phyloP scores from a whole-genome alignment of 2,113 vertebrate genomes.

The Sinosuthora webbiana region DNA sequence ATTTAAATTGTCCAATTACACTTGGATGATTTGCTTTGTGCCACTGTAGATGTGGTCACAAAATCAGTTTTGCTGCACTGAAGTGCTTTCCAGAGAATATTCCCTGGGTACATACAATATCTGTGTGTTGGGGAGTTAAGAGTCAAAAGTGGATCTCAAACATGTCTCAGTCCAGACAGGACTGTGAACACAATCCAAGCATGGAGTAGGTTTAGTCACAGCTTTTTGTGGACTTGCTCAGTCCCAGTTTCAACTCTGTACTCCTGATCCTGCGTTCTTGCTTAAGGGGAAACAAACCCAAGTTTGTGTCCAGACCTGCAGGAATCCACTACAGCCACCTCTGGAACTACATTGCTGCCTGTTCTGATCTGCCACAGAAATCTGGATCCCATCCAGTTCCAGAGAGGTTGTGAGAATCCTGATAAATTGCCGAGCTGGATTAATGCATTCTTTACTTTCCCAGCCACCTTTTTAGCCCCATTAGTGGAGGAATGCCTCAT shows the following conservation, averaged over 20 bases:
- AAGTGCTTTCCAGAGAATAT: background rate
- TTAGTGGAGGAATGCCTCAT: background rate
- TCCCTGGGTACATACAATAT: too few relatives aligned
- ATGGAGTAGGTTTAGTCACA: background rate
- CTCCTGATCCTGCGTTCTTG: background rate
- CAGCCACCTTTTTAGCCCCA: background rate
- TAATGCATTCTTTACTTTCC: background rate
- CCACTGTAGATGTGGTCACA: background rate
- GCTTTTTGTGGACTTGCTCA: background rate
- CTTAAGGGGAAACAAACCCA: background rate
- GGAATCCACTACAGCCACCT: background rate
- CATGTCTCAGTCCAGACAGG: background rate
- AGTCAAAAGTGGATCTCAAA: background rate
- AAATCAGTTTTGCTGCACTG: background rate
- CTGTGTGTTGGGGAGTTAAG: background rate
- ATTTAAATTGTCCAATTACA: background rate
- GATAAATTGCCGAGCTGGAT: background rate
- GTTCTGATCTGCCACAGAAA: background rate
- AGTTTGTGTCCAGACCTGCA: background rate
- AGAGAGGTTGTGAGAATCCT: background rate
- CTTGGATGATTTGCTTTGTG: background rate
- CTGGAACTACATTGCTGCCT: accelerated
- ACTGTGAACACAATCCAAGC: background rate
- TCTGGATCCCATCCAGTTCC: background rate
- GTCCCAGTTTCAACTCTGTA: background rate